A percentile compares a stretch with the other conserved stretches of the same genome.
Conservation (phyloP, 1,140 invertebrate species). For the Cydia splendana region DNA sequence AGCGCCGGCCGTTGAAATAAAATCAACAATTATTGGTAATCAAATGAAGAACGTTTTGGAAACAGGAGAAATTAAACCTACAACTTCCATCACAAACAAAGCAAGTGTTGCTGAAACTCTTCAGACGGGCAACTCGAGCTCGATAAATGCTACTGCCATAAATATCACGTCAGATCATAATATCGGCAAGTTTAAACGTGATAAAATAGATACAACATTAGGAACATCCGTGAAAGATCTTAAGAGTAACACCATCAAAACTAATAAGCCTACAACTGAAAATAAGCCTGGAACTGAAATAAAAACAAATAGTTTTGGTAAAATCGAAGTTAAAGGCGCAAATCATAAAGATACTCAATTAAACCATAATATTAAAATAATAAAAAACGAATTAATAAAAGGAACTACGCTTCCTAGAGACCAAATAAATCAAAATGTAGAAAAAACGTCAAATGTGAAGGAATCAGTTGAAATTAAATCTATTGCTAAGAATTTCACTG, state of each 20-base stretch:
- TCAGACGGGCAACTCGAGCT: not conserved
- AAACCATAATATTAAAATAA: conserved; percentile 20
- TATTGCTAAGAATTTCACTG: not conserved
- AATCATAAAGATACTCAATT: conserved; percentile 4
- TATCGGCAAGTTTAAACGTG: not conserved
- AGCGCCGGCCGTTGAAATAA: not conserved
- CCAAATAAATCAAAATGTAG: not conserved
- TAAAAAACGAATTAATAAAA: conserved; percentile 21
- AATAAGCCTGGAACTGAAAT: conserved; percentile 17
- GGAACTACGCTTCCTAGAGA: not conserved
- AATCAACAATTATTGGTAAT: not conserved
- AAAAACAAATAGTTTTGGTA: conserved; percentile 16
- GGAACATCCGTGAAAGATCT: not conserved
- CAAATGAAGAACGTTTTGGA: not conserved
- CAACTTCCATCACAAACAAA: not conserved
- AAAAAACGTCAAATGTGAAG: not conserved
- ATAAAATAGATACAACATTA: not conserved
- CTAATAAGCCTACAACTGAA: not conserved
- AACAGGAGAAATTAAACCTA: not conserved
- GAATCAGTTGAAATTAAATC: not conserved
- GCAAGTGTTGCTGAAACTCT: not conserved
- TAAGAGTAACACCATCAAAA: not conserved
- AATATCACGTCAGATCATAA: not conserved
- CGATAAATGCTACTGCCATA: not conserved
- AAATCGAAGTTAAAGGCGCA: not conserved